Conservation (phyloP, 30 jellyfish, hydroid and myxozoan species). For the Hydra vulgaris region DNA sequence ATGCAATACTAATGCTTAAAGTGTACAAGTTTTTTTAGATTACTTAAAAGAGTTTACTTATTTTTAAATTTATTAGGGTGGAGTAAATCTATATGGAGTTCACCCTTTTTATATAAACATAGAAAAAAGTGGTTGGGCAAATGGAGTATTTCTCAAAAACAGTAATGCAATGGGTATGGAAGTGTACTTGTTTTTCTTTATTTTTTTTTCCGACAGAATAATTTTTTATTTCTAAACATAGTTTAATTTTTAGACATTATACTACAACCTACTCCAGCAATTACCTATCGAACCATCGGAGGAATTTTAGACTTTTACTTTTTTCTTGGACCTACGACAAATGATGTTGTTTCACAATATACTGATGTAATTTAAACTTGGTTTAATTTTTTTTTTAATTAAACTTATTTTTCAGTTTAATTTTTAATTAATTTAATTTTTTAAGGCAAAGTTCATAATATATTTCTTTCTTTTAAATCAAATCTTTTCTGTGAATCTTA, state of each 20-base stretch:
- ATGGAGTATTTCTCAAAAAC: constrained; percentile 74
- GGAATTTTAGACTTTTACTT: constrained; percentile 72
- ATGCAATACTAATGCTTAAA: too few relatives aligned
- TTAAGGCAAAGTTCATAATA: too few relatives aligned
- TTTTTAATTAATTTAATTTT: too few relatives aligned
- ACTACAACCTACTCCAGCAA: constrained; percentile 89
- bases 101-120: constrained; percentile 68
- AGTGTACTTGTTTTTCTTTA: too few relatives aligned
- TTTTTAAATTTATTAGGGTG: too few relatives aligned
- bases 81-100: constrained; percentile 74
- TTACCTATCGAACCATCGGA: constrained; percentile 85
- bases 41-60: too few relatives aligned
- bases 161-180: constrained; percentile 96
- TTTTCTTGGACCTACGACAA: constrained; percentile 80
- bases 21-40: too few relatives aligned
- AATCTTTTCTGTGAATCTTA: too few relatives aligned
- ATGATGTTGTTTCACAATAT: constrained; percentile 42
- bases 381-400: neutral
- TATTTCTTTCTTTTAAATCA: too few relatives aligned
- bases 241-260: constrained; percentile 37
- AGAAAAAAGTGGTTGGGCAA: constrained; percentile 62
- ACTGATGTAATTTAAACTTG: constrained; percentile 51
- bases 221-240: neutral
- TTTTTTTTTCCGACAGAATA: too few relatives aligned
- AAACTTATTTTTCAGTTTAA: neutral